Conservation (phyloP, 64 coral and sea anemone genomes). For the Montipora sp. region DNA sequence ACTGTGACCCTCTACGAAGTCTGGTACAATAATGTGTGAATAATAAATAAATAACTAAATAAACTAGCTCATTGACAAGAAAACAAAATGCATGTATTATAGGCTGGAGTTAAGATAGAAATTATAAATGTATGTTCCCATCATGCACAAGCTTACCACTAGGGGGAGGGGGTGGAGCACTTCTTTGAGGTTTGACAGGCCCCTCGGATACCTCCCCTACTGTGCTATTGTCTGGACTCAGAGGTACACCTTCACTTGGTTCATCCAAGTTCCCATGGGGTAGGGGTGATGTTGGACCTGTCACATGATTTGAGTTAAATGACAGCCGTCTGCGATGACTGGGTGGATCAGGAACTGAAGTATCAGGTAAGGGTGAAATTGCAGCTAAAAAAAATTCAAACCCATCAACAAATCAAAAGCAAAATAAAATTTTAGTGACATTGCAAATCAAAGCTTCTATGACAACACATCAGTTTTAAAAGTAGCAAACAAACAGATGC, state of each 20-base stretch:
- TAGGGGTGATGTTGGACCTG: constrained; percentile 20
- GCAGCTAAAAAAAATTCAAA: constrained; percentile 21
- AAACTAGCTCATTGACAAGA: too few species aligned
- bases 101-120: too few species aligned
- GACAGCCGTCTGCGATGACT: neutral
- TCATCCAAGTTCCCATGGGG: neutral
- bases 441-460: constrained; percentile 1
- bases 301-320: constrained; percentile 11
- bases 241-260: constrained; percentile 14
- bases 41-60: too few species aligned
- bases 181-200: constrained; percentile 54
- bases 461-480: neutral
- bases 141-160: constrained; percentile 46
- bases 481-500: neutral
- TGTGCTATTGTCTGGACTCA: constrained; percentile 21
- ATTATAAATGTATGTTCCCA: too few species aligned
- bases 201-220: constrained; percentile 7
- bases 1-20: too few species aligned
- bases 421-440: constrained; percentile 5
- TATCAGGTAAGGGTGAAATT: constrained; percentile 21
- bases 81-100: too few species aligned
- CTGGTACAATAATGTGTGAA: too few species aligned
- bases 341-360: constrained; percentile 21
- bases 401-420: constrained; percentile 1
- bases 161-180: constrained; percentile 65